Base-by-base conservation (phyloP, 2,888 invertebrate genomes). In the Blastobasis adustella region DNA sequence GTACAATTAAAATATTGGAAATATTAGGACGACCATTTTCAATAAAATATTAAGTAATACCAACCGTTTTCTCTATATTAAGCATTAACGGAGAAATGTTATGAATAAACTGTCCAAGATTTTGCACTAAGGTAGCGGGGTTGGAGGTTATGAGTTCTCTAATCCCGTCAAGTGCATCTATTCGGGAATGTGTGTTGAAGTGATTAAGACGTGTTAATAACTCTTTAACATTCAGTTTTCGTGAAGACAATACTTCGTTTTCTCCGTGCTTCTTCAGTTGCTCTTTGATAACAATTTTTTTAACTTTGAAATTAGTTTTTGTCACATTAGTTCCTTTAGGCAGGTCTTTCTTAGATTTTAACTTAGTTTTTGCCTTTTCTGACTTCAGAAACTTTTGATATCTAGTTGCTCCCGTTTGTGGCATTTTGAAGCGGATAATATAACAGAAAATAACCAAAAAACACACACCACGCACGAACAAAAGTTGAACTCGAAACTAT, bases 271-370 rank as follows among this genome's bases (percentile, higher is more conserved):
- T 89, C 51, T 79, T 85, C 10, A 96, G 73, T 69, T 97, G 97
- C 65, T 95, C 94, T 45, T 91, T 91, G 43, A 98, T 90, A 3
- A 96, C 89, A 60, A 98, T 96, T 69, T 96, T 95, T 67, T 94
- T 94, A 0, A 96, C 91, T 90, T 97, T 96, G 67, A 98, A 97
- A 64, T 93, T 92, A 0, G 96, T 94, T 74, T 96, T 93, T 0
- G 98, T 98, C 5, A 96, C 92, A 90, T 98, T 98, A 49, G 93
- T 91, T 6, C 96, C 96, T 86, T 96, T 97, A 0, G 95, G 95
- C 49, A 98, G 78, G 68, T 92, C 91, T 76, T 94, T 92, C 54
- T 94, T 93, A 23, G 92, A 90, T 82, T 97, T 98, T 40, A 98
- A 78, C 75, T 98, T 96, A 0, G 95, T 93, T 90, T 98, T 98